Conservation (phyloP, 2,888 invertebrate genomes). For the Heteropelma amictum region DNA sequence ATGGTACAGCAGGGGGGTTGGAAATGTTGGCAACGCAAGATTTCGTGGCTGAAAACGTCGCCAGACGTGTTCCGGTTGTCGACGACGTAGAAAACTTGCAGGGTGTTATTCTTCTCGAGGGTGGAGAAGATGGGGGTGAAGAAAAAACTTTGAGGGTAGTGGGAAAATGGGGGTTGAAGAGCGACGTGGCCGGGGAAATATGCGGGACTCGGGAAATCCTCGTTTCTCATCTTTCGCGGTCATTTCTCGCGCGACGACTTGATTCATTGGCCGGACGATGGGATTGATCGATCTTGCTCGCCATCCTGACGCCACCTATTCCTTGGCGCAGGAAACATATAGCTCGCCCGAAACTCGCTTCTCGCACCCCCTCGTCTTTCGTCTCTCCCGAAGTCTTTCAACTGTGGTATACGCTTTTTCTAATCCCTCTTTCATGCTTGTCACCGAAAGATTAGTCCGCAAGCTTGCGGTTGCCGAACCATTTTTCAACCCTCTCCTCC, state of each 20-base stretch:
- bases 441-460: conserved; percentile 42
- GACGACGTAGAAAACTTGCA: conserved; percentile 56
- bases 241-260: conserved; percentile 54
- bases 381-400: conserved; percentile 44
- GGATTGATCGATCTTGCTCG: conserved; percentile 56
- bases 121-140: neutral
- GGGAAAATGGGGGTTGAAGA: conserved; percentile 35
- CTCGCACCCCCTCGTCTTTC: conserved; percentile 6
- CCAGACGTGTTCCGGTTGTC: conserved; percentile 56
- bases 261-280: conserved; percentile 57
- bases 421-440: conserved; percentile 44
- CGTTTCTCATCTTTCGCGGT: conserved; percentile 57
- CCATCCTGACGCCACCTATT: conserved; percentile 40
- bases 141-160: conserved; percentile 17
- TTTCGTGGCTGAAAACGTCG: conserved; percentile 47
- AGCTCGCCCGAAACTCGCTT: conserved; percentile 20
- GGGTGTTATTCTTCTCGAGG: conserved; percentile 45
- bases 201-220: conserved; percentile 42
- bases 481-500: conserved; percentile 13
- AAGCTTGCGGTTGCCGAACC: conserved; percentile 11
- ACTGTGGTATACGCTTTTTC: conserved; percentile 42
- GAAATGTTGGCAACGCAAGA: conserved; percentile 47
- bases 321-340: conserved; percentile 1
- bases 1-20: too few relatives aligned
- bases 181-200: conserved; percentile 2